Conservation (phyloP, 2,888 invertebrate species). For the Hemaris fuciformis region DNA sequence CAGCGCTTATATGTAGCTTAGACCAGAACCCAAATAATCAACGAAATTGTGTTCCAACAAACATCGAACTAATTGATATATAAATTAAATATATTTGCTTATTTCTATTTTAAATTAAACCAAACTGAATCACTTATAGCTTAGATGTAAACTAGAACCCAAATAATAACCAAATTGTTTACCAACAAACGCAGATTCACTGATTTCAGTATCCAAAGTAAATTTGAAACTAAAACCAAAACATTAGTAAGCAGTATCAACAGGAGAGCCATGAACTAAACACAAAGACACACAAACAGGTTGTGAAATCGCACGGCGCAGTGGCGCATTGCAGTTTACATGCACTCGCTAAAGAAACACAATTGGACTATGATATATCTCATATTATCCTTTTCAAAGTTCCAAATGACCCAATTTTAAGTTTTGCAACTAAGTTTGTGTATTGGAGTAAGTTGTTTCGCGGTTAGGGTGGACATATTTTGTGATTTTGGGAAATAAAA, state of each 20-base stretch:
- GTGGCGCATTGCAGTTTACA: neutral
- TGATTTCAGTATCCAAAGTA: no score
- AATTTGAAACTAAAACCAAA: neutral
- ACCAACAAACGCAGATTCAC: neutral
- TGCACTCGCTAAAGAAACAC: neutral
- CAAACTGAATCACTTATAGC: no score
- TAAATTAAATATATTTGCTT: no score
- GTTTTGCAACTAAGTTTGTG: constrained; percentile 12
- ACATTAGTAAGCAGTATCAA: neutral
- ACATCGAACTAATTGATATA: no score
- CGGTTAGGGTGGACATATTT: neutral
- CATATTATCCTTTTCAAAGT: constrained; percentile 12
- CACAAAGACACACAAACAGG: neutral
- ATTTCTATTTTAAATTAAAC: no score
- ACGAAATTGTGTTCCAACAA: neutral
- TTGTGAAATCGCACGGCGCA: neutral
- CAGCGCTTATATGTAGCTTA: no score
- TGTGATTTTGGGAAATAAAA: neutral
- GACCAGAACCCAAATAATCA: no score
- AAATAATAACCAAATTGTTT: neutral
- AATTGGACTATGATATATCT: constrained; percentile 1
- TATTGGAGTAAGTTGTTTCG: neutral
- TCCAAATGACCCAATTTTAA: constrained; percentile 15
- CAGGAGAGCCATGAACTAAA: neutral
- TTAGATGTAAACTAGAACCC: no score